Evolutionary conservation across 2,113 vertebrate genomes (phyloP), one percentile per base, ranked within the genome.

Genomic region (Pelvicachromis taeniatus): DNA sequence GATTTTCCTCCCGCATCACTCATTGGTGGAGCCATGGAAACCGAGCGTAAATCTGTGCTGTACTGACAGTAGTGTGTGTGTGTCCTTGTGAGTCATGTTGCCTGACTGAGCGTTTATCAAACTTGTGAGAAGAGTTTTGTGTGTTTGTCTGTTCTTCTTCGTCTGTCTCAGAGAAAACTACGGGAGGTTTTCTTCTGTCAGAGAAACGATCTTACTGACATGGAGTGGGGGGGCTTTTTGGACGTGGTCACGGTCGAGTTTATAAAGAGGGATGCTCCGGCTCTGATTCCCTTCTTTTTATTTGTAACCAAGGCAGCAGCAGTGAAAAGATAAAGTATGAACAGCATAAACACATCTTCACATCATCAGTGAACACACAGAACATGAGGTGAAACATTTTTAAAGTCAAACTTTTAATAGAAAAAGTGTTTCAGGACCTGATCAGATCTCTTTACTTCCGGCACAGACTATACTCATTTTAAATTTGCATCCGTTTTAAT

Each of bases 21-120:
- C 23, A 78, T 1, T 68, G 50, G 23, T 33, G 13, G 16, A 75
- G 35, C n/a, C 63, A 11, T 52, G 45, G 48, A 82, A 70, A 84
- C 13, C 33, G 35, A 40, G 55, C 4, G 3, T 38, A 52, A 21
- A 54, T 63, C 58, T 63, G 7, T 38, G 14, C 50, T 56, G 26
- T 40, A 65, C 55, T 82, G 81, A 78, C 38, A 31, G 65, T 65
- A 11, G 53, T 50, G 6, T 81, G 59, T 81, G 59, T 68, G n/a
- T 80, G 83, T 90, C 78, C 81, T 88, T 87, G 87, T 90, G 86
- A 84, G 80, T 90, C 85, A 89, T 45, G 55, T 61, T 38, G 65
- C 35, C 29, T 77, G 48, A 7, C 53, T 80, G 77, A 3, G 19
- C 75, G 82, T 77, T 78, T 10, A 16, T 88, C 35, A 73, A 80